phyloP scores from a whole-genome alignment of 2,113 vertebrate species.

The Boulengeromyrus knoepffleri region DNA sequence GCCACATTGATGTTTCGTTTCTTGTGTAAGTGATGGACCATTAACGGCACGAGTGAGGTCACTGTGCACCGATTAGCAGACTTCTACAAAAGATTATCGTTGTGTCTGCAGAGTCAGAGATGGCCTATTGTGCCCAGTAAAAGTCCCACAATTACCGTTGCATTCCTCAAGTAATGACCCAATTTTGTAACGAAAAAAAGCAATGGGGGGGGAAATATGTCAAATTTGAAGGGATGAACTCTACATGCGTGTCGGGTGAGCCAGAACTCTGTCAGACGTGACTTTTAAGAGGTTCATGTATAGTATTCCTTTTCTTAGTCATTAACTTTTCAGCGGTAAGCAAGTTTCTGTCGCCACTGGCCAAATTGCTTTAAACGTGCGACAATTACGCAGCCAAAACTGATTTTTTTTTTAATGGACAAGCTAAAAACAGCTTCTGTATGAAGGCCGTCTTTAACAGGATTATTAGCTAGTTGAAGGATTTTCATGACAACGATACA shows the following conservation, averaged over 20 bases:
- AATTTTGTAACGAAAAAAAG: not conserved
- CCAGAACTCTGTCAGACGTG: slow-evolving; percentile 43
- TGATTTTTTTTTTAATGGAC: slow-evolving; percentile 44
- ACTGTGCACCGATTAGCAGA: not conserved
- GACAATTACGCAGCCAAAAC: slow-evolving; percentile 56
- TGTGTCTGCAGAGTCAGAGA: slow-evolving; percentile 20
- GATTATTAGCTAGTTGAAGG: slow-evolving; percentile 55
- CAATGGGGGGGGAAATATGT: slow-evolving; percentile 19
- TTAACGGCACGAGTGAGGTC: slow-evolving; percentile 13
- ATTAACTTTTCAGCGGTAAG: slow-evolving; percentile 64
- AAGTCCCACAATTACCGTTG: slow-evolving; percentile 20
- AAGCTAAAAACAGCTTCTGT: slow-evolving; percentile 52
- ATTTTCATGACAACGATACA: slow-evolving; percentile 44
- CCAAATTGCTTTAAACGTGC: slow-evolving; percentile 64
- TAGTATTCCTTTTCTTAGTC: slow-evolving; percentile 58
- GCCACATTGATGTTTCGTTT: not conserved
- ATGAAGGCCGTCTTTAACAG: slow-evolving; percentile 48
- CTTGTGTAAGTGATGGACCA: slow-evolving; percentile 9
- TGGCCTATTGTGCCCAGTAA: slow-evolving; percentile 7
- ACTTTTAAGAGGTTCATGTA: slow-evolving; percentile 42
- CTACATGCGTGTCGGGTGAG: slow-evolving; percentile 20
- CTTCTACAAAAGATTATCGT: not conserved
- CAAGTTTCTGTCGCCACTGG: slow-evolving; percentile 60
- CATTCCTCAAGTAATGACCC: slow-evolving; percentile 27
- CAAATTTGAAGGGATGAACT: slow-evolving; percentile 31